A percentile compares a stretch with the other conserved stretches of the same genome.
phyloP scores from a whole-genome alignment of 2,113 vertebrate genomes.

The Tenrec ecaudatus region DNA sequence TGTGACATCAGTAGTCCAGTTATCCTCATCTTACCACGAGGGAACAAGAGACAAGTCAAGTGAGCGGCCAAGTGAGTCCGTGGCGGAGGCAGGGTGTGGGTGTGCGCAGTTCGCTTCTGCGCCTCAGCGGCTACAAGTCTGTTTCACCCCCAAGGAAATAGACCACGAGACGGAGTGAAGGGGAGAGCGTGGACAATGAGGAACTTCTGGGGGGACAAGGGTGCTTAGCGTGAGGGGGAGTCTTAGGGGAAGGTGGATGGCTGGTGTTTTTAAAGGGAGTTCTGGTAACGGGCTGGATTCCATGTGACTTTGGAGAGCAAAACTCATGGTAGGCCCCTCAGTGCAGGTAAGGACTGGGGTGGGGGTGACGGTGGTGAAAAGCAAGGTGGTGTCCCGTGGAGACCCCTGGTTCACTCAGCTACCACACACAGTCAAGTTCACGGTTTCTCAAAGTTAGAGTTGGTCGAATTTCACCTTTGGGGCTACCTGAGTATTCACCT shows the following conservation, averaged over 20 bases:
- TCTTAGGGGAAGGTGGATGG: background rate
- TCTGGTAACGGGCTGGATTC: constrained; percentile 13
- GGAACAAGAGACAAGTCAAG: background rate
- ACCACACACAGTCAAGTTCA: background rate
- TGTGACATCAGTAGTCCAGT: background rate
- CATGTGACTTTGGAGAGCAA: background rate
- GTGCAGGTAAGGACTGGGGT: background rate
- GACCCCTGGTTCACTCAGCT: too few relatives aligned
- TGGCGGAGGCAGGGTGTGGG: background rate
- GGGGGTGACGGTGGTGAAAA: background rate
- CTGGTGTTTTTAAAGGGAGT: background rate
- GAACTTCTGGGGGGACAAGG: background rate
- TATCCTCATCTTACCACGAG: background rate
- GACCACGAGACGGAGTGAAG: background rate
- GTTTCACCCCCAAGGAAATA: background rate
- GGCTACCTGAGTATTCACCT: accelerated
- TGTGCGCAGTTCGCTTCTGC: background rate
- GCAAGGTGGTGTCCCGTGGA: too few relatives aligned
- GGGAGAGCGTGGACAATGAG: background rate
- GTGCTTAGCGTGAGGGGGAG: background rate
- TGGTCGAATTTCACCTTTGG: background rate
- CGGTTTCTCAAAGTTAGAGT: background rate
- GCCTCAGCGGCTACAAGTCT: background rate
- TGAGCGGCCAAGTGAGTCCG: background rate
- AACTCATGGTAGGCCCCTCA: background rate